phyloP scores from a whole-genome alignment of 2,797 vertebrate species.

The Sebastes taczanowskii region DNA sequence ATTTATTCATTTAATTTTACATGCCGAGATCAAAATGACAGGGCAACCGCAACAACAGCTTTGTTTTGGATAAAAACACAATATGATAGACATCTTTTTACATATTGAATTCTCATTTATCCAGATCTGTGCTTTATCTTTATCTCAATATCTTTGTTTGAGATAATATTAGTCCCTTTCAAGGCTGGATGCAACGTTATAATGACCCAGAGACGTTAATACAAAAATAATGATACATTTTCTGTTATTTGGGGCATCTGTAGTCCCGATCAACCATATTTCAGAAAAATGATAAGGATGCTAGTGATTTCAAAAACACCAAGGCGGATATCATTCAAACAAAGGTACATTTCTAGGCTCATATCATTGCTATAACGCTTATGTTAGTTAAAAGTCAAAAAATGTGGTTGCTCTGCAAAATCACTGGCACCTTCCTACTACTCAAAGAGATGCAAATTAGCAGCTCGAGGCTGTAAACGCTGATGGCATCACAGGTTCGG shows the following conservation, averaged over 20 bases:
- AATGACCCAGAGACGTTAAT: background rate
- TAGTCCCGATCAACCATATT: background rate
- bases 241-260: conserved; percentile 14
- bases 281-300: background rate
- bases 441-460: conserved; percentile 49
- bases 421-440: conserved; percentile 1
- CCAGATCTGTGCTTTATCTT: conserved; percentile 17
- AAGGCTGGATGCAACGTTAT: conserved; percentile 5
- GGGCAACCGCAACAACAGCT: background rate
- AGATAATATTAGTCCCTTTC: background rate
- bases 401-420: conserved; percentile 1
- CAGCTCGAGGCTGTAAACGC: conserved; percentile 29
- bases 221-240: background rate
- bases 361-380: background rate
- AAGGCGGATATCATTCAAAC: background rate
- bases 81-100: conserved; percentile 2
- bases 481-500: conserved; percentile 29
- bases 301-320: background rate
- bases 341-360: background rate
- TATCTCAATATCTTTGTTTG: background rate
- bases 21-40: conserved; percentile 31
- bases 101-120: conserved; percentile 31
- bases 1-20: conserved; percentile 43
- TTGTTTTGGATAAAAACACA: conserved; percentile 25
- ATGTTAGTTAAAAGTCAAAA: conserved; percentile 19